Base-by-base conservation (phyloP, 2,797 vertebrate species). In the Onychomys torridus region DNA sequence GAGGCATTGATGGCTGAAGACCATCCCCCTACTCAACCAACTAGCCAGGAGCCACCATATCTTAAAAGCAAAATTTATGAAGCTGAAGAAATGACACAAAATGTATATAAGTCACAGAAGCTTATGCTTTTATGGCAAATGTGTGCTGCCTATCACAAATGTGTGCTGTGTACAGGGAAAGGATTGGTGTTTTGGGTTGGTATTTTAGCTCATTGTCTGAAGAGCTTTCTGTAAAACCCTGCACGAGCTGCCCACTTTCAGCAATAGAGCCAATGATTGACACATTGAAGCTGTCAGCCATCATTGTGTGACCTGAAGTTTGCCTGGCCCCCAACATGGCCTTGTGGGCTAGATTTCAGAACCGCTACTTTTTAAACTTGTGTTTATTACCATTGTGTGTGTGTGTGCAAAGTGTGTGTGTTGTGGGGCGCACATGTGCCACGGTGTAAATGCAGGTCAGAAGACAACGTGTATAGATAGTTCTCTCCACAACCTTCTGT, bases 11-110 rank as follows among this genome's bases (percentile, higher is more conserved):
- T 79, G 46, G 52, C 55, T 83, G 40, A 77, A 93, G 25, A 49
- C 27, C 21, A 7, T 46, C 16, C 23, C 25, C 43, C 19, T 12
- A 86, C 5, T 82, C 25, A 55, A 14, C 8, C 71, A 83, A 81
- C 57, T 37, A 93, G 57, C 49, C 77, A 57, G n/a, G 55, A n/a
- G 43, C 52, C 83, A 55, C 17, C 73, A 23, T 59, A 59, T 55
- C 91, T 92, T 91, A 94, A 87, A 87, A 93, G 67, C 61, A 78
- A 83, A 86, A 78, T 61, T 55, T 89, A 65, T 73, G 67, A 75
- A 75, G 13, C n/a, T 71, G 61, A 67, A 87, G 34, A 37, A 73
- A 84, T 52, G 40, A 78, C 75, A 14, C 3, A 63, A 61, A 52
- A 1, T 10, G 69, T 52, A 90, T 71, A n/a, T 29, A 73, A 85